These are phyloP conservation scores for Zaprionus taronus DNA, from an alignment of 1,140 invertebrate species.

Conservation along the genomic window DNA sequence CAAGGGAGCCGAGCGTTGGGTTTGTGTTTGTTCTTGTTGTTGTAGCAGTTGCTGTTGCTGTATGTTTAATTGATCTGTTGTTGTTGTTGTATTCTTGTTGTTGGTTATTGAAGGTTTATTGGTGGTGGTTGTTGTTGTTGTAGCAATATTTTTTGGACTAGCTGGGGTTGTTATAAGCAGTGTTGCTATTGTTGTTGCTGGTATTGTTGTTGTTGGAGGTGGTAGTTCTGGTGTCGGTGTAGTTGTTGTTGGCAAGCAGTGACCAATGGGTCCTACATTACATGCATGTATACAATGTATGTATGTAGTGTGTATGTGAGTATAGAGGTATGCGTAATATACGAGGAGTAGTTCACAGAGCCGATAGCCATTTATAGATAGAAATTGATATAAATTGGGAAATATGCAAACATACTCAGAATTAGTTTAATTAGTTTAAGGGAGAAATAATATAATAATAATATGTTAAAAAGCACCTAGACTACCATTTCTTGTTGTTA, in stretches of 20 bases:
- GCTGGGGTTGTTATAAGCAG: constrained; percentile 52
- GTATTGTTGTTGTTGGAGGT: constrained; percentile 41
- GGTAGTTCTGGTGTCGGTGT: constrained; percentile 68
- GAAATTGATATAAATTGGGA: neutral
- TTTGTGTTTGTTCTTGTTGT: constrained; percentile 49
- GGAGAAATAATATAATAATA: neutral
- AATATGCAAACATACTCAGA: neutral
- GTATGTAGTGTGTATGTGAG: constrained; percentile 32
- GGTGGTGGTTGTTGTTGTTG: constrained; percentile 58
- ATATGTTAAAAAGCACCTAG: no score
- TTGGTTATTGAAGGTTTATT: constrained; percentile 45
- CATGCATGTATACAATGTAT: constrained; percentile 27
- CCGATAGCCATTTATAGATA: constrained; percentile 34
- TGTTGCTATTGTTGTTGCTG: constrained; percentile 13
- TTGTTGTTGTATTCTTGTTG: constrained; percentile 55
- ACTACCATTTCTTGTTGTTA: no score
- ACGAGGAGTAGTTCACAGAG: neutral
- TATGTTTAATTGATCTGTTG: constrained; percentile 45
- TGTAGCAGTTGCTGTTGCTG: constrained; percentile 42
- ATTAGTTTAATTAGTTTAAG: constrained; percentile 9
- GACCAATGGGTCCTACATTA: constrained; percentile 80
- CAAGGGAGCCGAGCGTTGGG: constrained; percentile 75
- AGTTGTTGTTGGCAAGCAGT: constrained; percentile 77
- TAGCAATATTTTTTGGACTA: constrained; percentile 48
- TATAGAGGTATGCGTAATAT: constrained; percentile 12